Percentiles rank a stretch among this genome's conserved stretches.
These are phyloP conservation scores for Agrotis clavis DNA, from an alignment of 2,888 invertebrate genomes.

Conservation along the genomic window DNA sequence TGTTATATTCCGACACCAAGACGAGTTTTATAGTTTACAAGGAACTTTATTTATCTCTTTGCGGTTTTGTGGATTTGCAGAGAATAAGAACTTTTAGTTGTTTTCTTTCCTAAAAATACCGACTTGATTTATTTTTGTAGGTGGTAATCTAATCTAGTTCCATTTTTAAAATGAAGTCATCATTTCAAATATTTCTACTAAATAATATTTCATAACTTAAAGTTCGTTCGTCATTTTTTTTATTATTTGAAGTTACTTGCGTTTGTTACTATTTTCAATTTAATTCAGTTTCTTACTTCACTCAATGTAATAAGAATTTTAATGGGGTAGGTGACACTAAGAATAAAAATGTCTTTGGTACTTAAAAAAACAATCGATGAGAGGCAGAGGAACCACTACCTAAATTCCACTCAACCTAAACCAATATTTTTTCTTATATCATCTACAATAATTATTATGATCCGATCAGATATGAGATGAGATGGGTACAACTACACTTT, in stretches of 20 bases:
- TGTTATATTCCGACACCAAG: constrained; percentile 39
- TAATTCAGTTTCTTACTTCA: too few relatives aligned
- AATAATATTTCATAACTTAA: not conserved
- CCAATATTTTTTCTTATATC: constrained; percentile 37
- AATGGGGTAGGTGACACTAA: not conserved
- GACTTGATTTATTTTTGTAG: not conserved
- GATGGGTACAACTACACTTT: constrained; percentile 70
- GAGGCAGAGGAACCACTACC: constrained; percentile 11
- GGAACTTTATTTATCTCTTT: constrained; percentile 27
- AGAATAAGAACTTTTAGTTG: not conserved
- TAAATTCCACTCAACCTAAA: constrained; percentile 30
- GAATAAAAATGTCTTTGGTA: not conserved
- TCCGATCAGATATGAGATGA: constrained; percentile 74
- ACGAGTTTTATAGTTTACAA: constrained; percentile 35
- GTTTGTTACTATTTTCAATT: not conserved
- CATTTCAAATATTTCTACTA: not conserved
- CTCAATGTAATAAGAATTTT: too few relatives aligned
- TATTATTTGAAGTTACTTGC: not conserved
- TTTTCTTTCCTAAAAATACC: not conserved
- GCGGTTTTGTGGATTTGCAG: constrained; percentile 28
- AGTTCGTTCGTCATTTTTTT: too few relatives aligned
- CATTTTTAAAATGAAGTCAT: not conserved
- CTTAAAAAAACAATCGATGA: constrained; percentile 4
- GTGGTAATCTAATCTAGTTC: not conserved
- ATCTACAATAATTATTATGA: constrained; percentile 66